Conservation (phyloP, 2,113 vertebrate species). For the Brienomyrus longianalis region DNA sequence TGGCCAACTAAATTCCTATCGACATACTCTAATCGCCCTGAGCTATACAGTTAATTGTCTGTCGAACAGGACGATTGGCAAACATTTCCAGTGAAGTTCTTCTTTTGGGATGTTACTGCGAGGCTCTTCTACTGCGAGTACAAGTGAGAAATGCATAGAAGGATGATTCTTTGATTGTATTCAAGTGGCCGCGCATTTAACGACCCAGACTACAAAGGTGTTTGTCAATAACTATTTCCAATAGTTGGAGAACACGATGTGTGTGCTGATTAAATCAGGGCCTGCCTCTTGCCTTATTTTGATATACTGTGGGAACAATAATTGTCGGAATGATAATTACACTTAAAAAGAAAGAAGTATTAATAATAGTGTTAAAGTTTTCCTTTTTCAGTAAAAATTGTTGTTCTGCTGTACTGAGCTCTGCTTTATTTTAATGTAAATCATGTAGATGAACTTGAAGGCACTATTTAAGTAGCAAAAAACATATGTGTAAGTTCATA, state of each 20-base stretch:
- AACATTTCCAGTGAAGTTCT: background rate
- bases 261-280: background rate
- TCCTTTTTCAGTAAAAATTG: background rate
- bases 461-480: background rate
- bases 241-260: background rate
- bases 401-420: background rate
- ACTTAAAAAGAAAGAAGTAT: background rate
- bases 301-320: background rate
- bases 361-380: background rate
- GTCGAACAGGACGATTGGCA: background rate
- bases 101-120: background rate
- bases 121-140: background rate
- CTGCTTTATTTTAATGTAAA: background rate
- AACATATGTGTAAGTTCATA: background rate
- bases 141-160: background rate
- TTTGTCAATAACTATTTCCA: background rate
- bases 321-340: background rate
- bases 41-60: background rate
- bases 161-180: background rate
- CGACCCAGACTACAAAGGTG: background rate
- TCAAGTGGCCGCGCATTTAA: background rate
- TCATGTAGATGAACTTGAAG: background rate
- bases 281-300: background rate
- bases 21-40: background rate
- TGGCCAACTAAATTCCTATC: background rate